Evolutionary conservation across 2,113 vertebrate species (phyloP).

Genomic region (Ploceus nigricollis): DNA sequence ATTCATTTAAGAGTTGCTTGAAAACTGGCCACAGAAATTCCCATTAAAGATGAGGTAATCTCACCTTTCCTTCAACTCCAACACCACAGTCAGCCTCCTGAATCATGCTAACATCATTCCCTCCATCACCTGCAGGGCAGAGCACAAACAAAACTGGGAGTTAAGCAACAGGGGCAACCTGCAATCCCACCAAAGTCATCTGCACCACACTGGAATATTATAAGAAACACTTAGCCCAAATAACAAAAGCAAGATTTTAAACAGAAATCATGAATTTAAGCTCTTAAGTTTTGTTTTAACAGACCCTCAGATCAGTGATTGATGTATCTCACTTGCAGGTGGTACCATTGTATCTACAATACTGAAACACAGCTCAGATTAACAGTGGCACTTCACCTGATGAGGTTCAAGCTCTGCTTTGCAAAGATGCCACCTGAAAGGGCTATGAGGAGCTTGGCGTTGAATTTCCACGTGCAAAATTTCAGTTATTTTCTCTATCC

Average conservation of each 20-base stretch:
- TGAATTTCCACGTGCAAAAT: background rate
- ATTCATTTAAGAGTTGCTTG: background rate
- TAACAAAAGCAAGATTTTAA: background rate
- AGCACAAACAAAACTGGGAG: background rate
- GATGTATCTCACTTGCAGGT: background rate
- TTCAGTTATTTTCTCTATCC: background rate
- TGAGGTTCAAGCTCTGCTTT: background rate
- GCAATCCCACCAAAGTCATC: background rate
- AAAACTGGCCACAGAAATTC: background rate
- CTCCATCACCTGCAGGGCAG: constrained; percentile 87
- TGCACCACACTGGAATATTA: background rate
- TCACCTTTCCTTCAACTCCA: constrained; percentile 98
- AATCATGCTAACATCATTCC: constrained; percentile 99
- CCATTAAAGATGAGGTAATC: constrained; percentile 27
- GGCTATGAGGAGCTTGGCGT: background rate
- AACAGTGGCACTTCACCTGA: background rate
- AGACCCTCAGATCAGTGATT: background rate
- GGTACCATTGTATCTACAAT: background rate
- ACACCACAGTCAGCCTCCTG: constrained; percentile 98
- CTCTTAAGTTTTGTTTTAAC: background rate
- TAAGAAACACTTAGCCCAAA: background rate
- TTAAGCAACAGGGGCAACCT: background rate
- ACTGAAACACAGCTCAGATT: background rate
- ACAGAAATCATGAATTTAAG: background rate
- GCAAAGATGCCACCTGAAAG: background rate